Conservation (phyloP, 2,113 vertebrate genomes). For the Notiomystis cincta region DNA sequence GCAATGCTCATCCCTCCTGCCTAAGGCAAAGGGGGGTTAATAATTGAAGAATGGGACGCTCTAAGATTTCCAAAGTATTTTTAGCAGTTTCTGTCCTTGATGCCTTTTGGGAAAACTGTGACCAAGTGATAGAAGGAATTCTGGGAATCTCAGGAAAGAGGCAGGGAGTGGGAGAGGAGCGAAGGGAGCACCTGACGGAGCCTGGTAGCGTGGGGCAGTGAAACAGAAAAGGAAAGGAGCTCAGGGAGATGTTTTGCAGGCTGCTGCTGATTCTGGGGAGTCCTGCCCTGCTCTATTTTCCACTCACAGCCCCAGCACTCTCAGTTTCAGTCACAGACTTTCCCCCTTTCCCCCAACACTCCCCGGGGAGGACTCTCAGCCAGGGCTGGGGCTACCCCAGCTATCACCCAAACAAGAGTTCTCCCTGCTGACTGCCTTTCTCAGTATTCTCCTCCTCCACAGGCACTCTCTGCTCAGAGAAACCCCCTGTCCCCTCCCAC, state of each 20-base stretch:
- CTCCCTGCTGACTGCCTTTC: background rate
- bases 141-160: background rate
- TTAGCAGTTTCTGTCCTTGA: background rate
- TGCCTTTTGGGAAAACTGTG: background rate
- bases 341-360: background rate
- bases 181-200: background rate
- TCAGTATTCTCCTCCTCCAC: slow-evolving; percentile 54
- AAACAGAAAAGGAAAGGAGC: background rate
- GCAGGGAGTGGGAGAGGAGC: background rate
- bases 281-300: background rate
- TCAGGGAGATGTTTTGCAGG: background rate
- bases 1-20: background rate
- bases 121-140: background rate
- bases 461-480: slow-evolving; percentile 76
- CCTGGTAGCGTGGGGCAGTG: background rate
- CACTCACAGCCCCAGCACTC: background rate
- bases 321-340: slow-evolving; percentile 21
- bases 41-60: background rate
- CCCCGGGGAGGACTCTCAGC: background rate
- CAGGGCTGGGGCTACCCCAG: background rate
- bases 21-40: background rate
- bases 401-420: background rate
- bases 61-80: background rate
- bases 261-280: background rate
- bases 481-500: slow-evolving; percentile 69